Evolutionary conservation across 2,797 vertebrate species (phyloP), one percentile per base, ranked within the genome.

Genomic region (Poecilia gillii): DNA sequence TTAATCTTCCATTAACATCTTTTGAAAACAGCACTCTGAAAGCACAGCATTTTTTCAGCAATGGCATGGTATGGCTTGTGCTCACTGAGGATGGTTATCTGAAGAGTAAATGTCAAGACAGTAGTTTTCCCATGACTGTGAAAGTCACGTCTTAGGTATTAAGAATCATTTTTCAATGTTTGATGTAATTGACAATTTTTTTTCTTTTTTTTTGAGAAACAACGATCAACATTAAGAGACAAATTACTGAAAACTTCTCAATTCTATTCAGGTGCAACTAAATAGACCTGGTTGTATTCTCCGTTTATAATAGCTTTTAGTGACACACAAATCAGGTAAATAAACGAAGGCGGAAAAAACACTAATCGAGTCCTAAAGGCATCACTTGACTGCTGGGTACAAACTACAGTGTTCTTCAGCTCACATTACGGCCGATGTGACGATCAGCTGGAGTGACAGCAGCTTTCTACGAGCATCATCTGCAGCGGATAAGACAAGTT

Each of bases 381-480:
- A 59, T 78, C 74, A 77, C 18, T 70, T 70, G 45, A 62, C 57
- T 62, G n/a, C 51, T 64, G 55, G 59, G 75, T 77, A 79, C 83
- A 74, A 81, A 72, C 73, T 18, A 74, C 73, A 31, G 25, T 66
- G 59, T 77, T 53, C 75, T 90, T 23, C 51, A 36, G 75, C 84
- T 89, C 59, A 3, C 59, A 78, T 92, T 77, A 90, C 0, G 23
- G 79, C 85, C 84, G 85, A 31, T 0, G 78, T 90, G 91, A 92
- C 84, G 79, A 80, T 87, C 85, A 87, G 75, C 76, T 46, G 73
- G 85, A 79, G 84, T 85, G 89, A 92, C 91, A 84, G 89, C 74
- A 47, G 92, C 85, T 94, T 91, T 92, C 91, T 87, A 88, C 74
- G 86, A 92, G 91, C 81, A 86, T 91, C 87, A 88, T 82, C 79